phyloP scores from a whole-genome alignment of 2,888 invertebrate genomes.

The Yponomeuta evonymella region DNA sequence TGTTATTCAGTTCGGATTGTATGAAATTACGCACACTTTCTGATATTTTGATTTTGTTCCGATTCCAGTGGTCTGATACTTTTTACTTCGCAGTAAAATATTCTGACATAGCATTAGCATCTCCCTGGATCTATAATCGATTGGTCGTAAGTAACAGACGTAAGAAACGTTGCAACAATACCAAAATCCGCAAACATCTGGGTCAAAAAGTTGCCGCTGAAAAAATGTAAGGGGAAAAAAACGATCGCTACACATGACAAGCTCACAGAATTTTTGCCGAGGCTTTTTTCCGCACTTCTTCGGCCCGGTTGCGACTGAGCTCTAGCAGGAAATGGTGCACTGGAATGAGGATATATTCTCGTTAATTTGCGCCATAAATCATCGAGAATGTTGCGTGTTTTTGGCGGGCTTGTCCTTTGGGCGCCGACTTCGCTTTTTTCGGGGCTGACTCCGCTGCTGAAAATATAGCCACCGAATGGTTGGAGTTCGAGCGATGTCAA shows the following conservation, averaged over 20 bases:
- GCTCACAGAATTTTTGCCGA: conserved; percentile 41
- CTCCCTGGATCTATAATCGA: not conserved
- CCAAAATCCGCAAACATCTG: conserved; percentile 1
- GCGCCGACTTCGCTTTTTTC: conserved; percentile 26
- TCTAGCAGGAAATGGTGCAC: conserved; percentile 73
- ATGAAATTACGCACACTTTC: too few relatives aligned
- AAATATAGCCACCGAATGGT: not conserved
- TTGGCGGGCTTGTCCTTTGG: conserved; percentile 36
- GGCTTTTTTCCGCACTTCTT: conserved; percentile 51
- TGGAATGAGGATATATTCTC: conserved; percentile 75
- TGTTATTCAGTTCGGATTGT: too few relatives aligned
- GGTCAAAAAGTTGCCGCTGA: not conserved
- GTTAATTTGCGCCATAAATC: conserved; percentile 76
- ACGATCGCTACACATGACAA: conserved; percentile 21
- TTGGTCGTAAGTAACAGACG: not conserved
- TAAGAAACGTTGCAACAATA: not conserved
- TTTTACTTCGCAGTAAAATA: too few relatives aligned
- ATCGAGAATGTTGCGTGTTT: conserved; percentile 63
- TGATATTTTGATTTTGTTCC: too few relatives aligned
- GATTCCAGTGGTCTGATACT: too few relatives aligned
- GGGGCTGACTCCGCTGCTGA: not conserved
- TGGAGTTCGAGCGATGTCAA: not conserved
- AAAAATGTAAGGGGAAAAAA: conserved; percentile 13
- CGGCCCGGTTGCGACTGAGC: conserved; percentile 52
- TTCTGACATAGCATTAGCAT: too few relatives aligned